phyloP scores from a whole-genome alignment of 2,113 vertebrate genomes.

The Mustelus asterias region DNA sequence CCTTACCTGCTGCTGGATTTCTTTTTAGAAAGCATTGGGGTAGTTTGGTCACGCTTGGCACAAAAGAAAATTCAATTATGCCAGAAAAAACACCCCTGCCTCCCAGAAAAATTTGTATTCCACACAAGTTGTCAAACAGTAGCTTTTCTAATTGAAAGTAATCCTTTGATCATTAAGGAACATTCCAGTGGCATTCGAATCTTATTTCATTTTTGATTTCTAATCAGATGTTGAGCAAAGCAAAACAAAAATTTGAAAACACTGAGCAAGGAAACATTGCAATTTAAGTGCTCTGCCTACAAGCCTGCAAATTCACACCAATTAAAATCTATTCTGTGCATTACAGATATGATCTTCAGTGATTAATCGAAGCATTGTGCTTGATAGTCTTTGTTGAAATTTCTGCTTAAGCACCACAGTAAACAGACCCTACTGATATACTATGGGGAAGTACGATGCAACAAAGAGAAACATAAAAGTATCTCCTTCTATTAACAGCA shows the following conservation, averaged over 20 bases:
- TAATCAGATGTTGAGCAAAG: not conserved
- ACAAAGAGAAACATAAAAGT: conserved; percentile 12
- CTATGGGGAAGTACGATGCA: not conserved
- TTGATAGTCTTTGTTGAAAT: not conserved
- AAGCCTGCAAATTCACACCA: not conserved
- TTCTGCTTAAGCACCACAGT: not conserved
- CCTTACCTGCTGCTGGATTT: not conserved
- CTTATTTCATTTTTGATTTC: not conserved
- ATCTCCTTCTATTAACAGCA: not conserved
- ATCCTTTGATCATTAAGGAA: not conserved
- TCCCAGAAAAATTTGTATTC: not conserved
- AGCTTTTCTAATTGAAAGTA: not conserved
- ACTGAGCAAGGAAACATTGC: not conserved
- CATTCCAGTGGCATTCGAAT: no score
- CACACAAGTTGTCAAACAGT: not conserved
- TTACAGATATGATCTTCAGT: not conserved
- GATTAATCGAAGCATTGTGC: not conserved
- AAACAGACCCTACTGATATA: not conserved
- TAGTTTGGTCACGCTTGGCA: not conserved
- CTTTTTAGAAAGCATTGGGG: not conserved
- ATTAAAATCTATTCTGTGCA: not conserved
- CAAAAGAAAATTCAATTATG: not conserved
- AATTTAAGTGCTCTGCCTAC: not conserved
- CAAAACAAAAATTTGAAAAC: not conserved
- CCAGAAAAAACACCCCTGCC: not conserved